These are phyloP conservation scores for Drosophila greeni DNA, from an alignment of 2,888 invertebrate species.

Conservation along the genomic window DNA sequence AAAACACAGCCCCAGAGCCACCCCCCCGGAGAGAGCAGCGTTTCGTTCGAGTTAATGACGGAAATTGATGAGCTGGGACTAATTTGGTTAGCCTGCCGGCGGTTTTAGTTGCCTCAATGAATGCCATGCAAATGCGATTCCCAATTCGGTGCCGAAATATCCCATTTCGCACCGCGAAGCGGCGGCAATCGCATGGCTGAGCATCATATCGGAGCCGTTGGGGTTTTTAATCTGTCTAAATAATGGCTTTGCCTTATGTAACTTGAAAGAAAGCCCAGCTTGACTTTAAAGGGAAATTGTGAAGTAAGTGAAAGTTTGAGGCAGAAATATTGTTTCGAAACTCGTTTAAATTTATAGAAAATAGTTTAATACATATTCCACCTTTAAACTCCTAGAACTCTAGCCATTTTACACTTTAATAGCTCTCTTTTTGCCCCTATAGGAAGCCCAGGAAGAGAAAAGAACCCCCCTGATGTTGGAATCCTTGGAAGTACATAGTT, in stretches of 20 bases:
- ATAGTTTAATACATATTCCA: no score
- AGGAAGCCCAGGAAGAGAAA: not conserved
- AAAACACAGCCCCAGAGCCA: not conserved
- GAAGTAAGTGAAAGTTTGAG: no score
- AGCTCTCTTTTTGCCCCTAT: not conserved
- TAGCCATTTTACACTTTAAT: not conserved
- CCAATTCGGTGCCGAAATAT: slow-evolving; percentile 27
- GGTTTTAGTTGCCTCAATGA: slow-evolving; percentile 34
- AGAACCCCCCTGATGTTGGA: not conserved
- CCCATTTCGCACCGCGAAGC: slow-evolving; percentile 23
- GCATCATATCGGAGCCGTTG: slow-evolving; percentile 6
- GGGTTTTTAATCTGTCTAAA: not conserved
- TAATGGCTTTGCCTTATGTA: not conserved
- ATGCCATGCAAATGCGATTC: slow-evolving; percentile 29
- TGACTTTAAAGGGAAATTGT: not conserved
- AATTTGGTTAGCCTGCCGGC: slow-evolving; percentile 36
- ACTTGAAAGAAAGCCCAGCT: not conserved
- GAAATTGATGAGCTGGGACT: slow-evolving; percentile 44
- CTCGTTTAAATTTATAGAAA: no score
- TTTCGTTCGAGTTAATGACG: slow-evolving; percentile 29
- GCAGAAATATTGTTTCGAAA: no score
- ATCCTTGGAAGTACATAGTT: no score
- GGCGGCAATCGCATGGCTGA: slow-evolving; percentile 7
- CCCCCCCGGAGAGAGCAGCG: not conserved
- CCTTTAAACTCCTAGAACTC: not conserved